Conservation (phyloP, 2,113 vertebrate genomes). For the Tangachromis dhanisi region DNA sequence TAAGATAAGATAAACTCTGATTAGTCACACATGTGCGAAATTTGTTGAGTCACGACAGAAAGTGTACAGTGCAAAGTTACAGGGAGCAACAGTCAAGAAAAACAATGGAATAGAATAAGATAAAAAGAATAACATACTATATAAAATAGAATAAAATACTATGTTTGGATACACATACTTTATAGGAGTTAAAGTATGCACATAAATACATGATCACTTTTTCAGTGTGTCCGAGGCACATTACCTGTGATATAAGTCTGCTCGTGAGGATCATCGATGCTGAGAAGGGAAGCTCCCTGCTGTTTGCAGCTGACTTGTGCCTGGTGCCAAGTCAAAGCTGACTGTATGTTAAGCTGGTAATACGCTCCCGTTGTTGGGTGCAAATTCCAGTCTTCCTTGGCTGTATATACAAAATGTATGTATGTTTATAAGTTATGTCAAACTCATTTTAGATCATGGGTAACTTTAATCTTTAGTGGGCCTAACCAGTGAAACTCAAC, state of each 20-base stretch:
- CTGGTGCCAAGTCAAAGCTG: conserved; percentile 83
- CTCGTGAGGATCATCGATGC: conserved; percentile 80
- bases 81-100: not conserved
- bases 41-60: not conserved
- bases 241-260: conserved; percentile 82
- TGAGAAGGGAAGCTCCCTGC: conserved; percentile 76
- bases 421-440: not conserved
- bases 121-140: not conserved
- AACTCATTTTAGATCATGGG: not conserved
- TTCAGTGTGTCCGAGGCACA: not conserved
- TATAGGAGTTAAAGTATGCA: not conserved
- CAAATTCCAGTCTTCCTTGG: conserved; percentile 70
- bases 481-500: not conserved
- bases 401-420: not conserved
- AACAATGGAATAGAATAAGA: not conserved
- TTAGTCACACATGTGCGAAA: not conserved
- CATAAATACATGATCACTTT: not conserved
- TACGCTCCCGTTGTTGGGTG: conserved; percentile 71
- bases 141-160: not conserved
- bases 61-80: not conserved
- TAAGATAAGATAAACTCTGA: not conserved
- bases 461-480: not conserved
- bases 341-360: conserved; percentile 80
- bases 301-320: conserved; percentile 86
- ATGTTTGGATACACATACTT: not conserved